phyloP scores from a whole-genome alignment of 2,113 vertebrate genomes.

The Trichomycterus rosablanca region DNA sequence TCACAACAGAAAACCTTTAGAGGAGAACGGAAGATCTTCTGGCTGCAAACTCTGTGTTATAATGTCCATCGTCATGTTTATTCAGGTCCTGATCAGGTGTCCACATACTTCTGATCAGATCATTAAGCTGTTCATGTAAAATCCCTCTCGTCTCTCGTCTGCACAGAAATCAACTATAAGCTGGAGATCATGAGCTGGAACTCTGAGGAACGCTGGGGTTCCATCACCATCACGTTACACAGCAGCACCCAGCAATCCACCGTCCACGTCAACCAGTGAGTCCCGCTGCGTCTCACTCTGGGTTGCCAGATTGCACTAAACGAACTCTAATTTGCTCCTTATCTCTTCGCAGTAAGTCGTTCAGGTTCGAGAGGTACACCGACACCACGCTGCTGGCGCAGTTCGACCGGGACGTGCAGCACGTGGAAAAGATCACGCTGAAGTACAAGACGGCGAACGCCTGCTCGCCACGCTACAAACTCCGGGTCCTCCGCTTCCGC shows the following conservation, averaged over 20 bases:
- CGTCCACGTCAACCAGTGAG: slow-evolving; percentile 64
- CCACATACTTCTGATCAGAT: too few species aligned
- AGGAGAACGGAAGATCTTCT: too few species aligned
- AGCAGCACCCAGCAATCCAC: slow-evolving; percentile 56
- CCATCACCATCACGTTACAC: slow-evolving; percentile 71
- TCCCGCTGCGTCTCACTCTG: neutral
- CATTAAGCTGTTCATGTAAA: too few species aligned
- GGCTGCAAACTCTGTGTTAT: neutral
- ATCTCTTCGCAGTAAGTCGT: slow-evolving; percentile 63
- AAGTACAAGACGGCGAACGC: slow-evolving; percentile 70
- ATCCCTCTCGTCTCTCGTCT: too few species aligned
- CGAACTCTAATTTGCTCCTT: neutral
- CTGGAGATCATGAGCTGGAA: slow-evolving; percentile 85
- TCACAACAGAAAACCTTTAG: too few species aligned
- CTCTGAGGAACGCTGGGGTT: slow-evolving; percentile 67
- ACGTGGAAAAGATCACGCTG: slow-evolving; percentile 71
- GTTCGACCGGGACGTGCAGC: slow-evolving; percentile 73
- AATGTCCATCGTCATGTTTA: too few species aligned
- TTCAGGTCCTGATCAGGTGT: too few species aligned
- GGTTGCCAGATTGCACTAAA: neutral
- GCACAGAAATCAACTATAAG: slow-evolving; percentile 77
- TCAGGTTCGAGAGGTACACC: slow-evolving; percentile 72
- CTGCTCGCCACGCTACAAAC: slow-evolving; percentile 73
- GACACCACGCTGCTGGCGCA: slow-evolving; percentile 71
- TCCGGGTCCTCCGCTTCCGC: slow-evolving; percentile 77